Evolutionary conservation across 1,140 invertebrate species (phyloP).

Genomic region (Pomacea maculata): DNA sequence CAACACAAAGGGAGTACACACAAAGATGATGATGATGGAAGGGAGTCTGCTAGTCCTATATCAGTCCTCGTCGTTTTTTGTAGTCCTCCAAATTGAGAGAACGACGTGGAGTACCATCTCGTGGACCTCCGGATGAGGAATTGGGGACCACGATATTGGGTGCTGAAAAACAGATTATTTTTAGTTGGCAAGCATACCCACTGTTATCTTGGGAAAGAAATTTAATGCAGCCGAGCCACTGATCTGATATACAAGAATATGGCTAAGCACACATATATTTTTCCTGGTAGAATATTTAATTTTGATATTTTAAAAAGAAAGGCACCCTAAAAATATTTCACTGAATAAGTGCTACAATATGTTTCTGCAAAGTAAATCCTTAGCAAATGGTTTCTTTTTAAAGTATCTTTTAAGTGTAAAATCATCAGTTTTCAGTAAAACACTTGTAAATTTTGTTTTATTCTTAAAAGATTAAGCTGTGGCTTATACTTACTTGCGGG

Average conservation of each 20-base stretch:
- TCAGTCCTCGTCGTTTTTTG: slow-evolving; percentile 94
- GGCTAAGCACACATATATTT: not conserved
- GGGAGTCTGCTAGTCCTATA: slow-evolving; percentile 61
- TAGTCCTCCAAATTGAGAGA: slow-evolving; percentile 96
- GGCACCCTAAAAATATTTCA: not conserved
- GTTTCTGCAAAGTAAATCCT: no score
- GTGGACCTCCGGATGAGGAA: slow-evolving; percentile 77
- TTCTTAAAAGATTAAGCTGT: no score
- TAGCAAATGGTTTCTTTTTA: no score
- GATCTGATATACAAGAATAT: not conserved
- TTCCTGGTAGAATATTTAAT: not conserved
- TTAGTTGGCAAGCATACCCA: not conserved
- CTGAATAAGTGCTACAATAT: no score
- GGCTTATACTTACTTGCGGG: slow-evolving; percentile 67
- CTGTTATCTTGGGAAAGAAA: not conserved
- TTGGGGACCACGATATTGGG: slow-evolving; percentile 78
- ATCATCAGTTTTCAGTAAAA: no score
- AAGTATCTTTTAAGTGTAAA: no score
- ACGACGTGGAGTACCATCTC: slow-evolving; percentile 83
- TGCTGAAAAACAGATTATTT: slow-evolving; percentile 67
- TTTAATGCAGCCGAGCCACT: not conserved
- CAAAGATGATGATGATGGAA: not conserved
- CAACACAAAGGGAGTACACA: not conserved
- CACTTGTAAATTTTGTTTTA: no score
- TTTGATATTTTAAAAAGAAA: not conserved